Percentiles rank a stretch among this genome's conserved stretches.
Evolutionary conservation across 1,140 invertebrate genomes (phyloP).

Genomic region (Drosophila nigrodunni): DNA sequence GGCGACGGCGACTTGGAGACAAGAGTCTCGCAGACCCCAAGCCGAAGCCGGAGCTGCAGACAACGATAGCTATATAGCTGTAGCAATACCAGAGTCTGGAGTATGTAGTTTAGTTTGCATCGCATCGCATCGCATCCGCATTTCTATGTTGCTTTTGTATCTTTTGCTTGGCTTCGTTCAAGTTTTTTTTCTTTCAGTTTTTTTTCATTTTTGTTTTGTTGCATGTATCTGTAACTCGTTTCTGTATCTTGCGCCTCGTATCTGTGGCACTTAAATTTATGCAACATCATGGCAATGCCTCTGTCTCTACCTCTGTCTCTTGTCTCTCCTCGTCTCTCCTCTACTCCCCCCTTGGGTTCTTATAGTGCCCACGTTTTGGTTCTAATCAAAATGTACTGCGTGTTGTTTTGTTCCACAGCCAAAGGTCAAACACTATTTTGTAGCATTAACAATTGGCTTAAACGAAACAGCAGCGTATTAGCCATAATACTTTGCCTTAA

Average conservation of each 20-base stretch:
- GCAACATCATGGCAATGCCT: slow-evolving; percentile 73
- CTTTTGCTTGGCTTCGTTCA: slow-evolving; percentile 57
- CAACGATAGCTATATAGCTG: slow-evolving; percentile 34
- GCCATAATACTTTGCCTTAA: slow-evolving; percentile 12
- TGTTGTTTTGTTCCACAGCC: slow-evolving; percentile 48
- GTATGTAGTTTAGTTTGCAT: slow-evolving; percentile 37
- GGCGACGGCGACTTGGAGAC: neutral
- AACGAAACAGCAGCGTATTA: slow-evolving; percentile 13
- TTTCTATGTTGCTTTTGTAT: slow-evolving; percentile 68
- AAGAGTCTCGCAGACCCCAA: neutral
- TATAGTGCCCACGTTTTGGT: slow-evolving; percentile 62
- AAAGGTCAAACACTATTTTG: slow-evolving; percentile 53
- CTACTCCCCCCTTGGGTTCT: neutral
- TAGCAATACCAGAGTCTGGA: slow-evolving; percentile 31
- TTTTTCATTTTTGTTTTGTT: slow-evolving; percentile 8
- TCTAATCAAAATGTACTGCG: slow-evolving; percentile 77
- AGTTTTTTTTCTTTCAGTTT: slow-evolving; percentile 4
- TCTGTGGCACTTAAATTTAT: slow-evolving; percentile 80
- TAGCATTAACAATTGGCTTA: slow-evolving; percentile 35
- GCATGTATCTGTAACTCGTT: slow-evolving; percentile 75
- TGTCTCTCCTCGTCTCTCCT: neutral
- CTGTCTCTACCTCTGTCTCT: slow-evolving; percentile 10
- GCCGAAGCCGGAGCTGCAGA: slow-evolving; percentile 27
- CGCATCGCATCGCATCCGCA: slow-evolving; percentile 69
- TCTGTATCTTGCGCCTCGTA: slow-evolving; percentile 76